A percentile compares a stretch with the other conserved stretches of the same genome.
phyloP scores from a whole-genome alignment of 2,113 vertebrate species.

The Pelobates fuscus region DNA sequence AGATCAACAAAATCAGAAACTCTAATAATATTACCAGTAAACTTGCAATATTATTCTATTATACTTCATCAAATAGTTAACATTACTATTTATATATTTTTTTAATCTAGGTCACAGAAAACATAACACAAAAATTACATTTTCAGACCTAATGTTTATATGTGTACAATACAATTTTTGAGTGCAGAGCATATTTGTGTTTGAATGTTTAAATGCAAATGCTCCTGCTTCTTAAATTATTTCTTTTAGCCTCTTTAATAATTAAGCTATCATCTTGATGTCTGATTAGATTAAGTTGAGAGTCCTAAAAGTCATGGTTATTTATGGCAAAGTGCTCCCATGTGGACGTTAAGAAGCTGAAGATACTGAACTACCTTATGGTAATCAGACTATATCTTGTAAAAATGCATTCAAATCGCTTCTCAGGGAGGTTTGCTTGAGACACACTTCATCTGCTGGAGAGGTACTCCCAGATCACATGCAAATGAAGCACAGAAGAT shows the following conservation, averaged over 20 bases:
- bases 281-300: background rate
- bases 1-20: too few relatives aligned
- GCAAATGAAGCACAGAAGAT: too few relatives aligned
- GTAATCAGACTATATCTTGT: background rate
- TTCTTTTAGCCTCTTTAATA: background rate
- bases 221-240: background rate
- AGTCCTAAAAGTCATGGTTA: background rate
- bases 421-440: too few relatives aligned
- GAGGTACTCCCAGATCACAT: too few relatives aligned
- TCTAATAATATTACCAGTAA: too few relatives aligned
- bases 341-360: background rate
- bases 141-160: too few relatives aligned
- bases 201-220: background rate
- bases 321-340: background rate
- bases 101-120: too few relatives aligned
- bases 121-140: too few relatives aligned
- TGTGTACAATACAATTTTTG: background rate
- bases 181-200: background rate
- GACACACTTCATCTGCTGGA: too few relatives aligned
- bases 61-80: too few relatives aligned
- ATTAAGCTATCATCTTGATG: background rate
- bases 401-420: background rate
- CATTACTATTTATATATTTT: too few relatives aligned
- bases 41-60: too few relatives aligned
- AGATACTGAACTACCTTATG: background rate